A percentile compares a stretch with the other conserved stretches of the same genome.
These are phyloP conservation scores for Yasuhikotakia modesta DNA, from an alignment of 2,797 vertebrate genomes.

Conservation along the genomic window DNA sequence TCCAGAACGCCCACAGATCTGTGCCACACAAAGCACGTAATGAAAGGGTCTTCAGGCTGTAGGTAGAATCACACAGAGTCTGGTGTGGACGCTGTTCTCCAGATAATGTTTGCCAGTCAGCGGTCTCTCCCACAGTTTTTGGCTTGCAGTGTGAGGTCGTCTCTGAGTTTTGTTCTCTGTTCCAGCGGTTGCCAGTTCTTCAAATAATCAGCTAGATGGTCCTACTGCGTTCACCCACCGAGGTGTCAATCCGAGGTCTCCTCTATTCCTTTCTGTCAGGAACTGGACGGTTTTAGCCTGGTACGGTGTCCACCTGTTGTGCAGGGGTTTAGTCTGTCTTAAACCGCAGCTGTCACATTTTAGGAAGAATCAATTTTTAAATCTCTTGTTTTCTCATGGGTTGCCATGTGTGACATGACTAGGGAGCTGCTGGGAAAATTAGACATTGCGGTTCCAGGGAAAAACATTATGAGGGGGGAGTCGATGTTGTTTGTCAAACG, in stretches of 20 bases:
- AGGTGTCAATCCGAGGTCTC: conserved; percentile 25
- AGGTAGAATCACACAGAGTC: conserved; percentile 25
- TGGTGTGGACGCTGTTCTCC: conserved; percentile 29
- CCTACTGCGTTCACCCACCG: conserved; percentile 6
- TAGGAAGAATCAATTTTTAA: conserved; percentile 34
- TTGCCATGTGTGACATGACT: conserved; percentile 6
- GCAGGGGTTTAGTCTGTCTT: not conserved
- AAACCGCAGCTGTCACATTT: conserved; percentile 12
- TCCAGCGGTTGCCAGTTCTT: conserved; percentile 14
- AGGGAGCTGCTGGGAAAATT: conserved; percentile 29
- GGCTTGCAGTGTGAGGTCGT: conserved; percentile 1
- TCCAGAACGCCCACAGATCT: conserved; percentile 21
- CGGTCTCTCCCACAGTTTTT: conserved; percentile 1
- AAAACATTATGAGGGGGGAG: not conserved
- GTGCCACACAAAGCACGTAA: conserved; percentile 40
- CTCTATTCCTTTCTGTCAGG: conserved; percentile 2
- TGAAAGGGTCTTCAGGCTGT: conserved; percentile 20
- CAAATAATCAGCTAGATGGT: conserved; percentile 34
- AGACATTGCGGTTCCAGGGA: not conserved
- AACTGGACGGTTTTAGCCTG: conserved; percentile 1
- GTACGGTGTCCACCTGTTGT: not conserved
- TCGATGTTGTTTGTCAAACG: conserved; percentile 26
- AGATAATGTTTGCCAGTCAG: conserved; percentile 30
- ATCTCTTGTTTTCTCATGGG: conserved; percentile 10
- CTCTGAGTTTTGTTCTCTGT: conserved; percentile 10